These are phyloP conservation scores for Amazona ochrocephala DNA, from an alignment of 2,797 vertebrate species.

Conservation along the genomic window DNA sequence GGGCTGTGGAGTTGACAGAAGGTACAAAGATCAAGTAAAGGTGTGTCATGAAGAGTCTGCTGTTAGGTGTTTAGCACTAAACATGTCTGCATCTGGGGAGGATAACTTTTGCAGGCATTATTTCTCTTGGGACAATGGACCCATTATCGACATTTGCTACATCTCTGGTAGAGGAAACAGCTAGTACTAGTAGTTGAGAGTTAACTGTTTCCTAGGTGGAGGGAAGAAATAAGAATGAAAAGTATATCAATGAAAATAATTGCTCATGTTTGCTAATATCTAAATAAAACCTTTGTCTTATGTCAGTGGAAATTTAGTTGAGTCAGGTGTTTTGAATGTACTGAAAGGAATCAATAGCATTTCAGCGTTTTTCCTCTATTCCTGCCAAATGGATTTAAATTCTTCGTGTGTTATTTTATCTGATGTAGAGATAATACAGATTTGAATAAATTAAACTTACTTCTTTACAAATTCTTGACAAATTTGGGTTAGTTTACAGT, in stretches of 20 bases:
- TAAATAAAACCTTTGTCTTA: constrained; percentile 75
- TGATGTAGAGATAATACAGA: constrained; percentile 28
- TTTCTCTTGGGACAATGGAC: constrained; percentile 62
- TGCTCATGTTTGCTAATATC: constrained; percentile 53
- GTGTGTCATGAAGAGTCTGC: constrained; percentile 30
- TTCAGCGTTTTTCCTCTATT: constrained; percentile 69
- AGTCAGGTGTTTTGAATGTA: constrained; percentile 76
- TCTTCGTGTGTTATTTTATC: constrained; percentile 47
- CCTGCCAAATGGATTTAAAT: constrained; percentile 74
- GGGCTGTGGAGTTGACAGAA: constrained; percentile 37
- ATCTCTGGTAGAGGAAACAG: not conserved
- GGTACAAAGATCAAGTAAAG: constrained; percentile 34
- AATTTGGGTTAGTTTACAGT: not conserved
- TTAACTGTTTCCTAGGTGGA: constrained; percentile 40
- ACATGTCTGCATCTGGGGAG: constrained; percentile 49
- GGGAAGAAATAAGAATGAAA: not conserved
- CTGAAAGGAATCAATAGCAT: constrained; percentile 75
- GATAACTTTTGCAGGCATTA: constrained; percentile 70
- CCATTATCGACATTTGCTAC: constrained; percentile 20
- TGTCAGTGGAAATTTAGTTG: constrained; percentile 75
- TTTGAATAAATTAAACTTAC: not conserved
- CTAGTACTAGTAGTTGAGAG: not conserved
- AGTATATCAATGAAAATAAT: constrained; percentile 14
- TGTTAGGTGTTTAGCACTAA: constrained; percentile 47
- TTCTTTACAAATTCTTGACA: not conserved